A percentile compares a stretch with the other conserved stretches of the same genome.
Evolutionary conservation across 53 echinoderm and acorn worm genomes (phyloP).

Genomic region (Echinarachnius parma): DNA sequence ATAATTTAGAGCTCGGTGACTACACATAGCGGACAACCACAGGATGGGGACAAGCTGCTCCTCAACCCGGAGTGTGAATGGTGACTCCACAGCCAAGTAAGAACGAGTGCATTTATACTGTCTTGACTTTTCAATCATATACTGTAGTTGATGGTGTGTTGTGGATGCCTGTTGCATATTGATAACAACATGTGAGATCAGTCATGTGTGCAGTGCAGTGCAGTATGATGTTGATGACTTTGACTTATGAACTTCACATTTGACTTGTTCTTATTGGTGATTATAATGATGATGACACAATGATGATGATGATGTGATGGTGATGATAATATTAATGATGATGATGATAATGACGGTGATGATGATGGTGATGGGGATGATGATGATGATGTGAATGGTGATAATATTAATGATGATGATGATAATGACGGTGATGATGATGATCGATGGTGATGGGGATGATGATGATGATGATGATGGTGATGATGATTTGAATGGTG

Average conservation of each 20-base stretch:
- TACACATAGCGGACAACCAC: too few relatives aligned
- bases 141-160: neutral
- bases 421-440: neutral
- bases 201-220: too few relatives aligned
- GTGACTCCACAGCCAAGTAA: slow-evolving; percentile 42
- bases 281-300: neutral
- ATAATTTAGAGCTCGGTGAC: too few relatives aligned
- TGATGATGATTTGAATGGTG: slow-evolving; percentile 1
- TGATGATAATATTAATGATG: neutral
- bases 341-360: neutral
- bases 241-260: neutral
- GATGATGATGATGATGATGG: slow-evolving; percentile 15
- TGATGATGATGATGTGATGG: neutral
- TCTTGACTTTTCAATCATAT: neutral
- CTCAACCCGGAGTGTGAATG: slow-evolving; percentile 44
- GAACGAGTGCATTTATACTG: neutral
- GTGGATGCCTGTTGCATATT: neutral
- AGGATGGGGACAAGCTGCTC: slow-evolving; percentile 49
- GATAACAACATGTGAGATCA: slow-evolving; percentile 1
- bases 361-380: neutral
- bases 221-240: neutral
- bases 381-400: neutral
- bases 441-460: neutral
- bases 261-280: neutral
- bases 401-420: neutral